Percentiles rank a stretch among this genome's conserved stretches.
phyloP scores from a whole-genome alignment of 2,113 vertebrate species.

The Thalassarche chlororhynchos region DNA sequence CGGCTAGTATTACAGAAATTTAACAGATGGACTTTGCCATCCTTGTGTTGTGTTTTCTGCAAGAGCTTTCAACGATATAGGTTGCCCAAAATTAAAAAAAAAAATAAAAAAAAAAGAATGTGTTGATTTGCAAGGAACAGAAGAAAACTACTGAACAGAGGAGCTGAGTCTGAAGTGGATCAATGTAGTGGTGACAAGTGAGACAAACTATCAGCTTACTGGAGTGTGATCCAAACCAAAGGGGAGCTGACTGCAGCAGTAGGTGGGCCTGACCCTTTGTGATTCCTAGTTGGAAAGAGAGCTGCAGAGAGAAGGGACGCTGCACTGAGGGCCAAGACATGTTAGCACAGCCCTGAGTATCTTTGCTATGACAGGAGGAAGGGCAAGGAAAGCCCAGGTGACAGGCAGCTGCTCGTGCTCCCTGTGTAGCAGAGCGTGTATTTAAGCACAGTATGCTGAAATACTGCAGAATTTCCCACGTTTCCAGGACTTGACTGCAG shows the following conservation, averaged over 20 bases:
- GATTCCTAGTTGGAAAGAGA: not conserved
- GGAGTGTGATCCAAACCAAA: not conserved
- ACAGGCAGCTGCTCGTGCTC: not conserved
- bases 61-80: not conserved
- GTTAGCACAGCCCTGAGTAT: not conserved
- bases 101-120: not conserved
- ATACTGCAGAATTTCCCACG: not conserved
- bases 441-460: not conserved
- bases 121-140: not conserved
- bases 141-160: not conserved
- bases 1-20: not conserved
- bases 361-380: not conserved
- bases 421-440: rapidly evolving
- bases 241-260: not conserved
- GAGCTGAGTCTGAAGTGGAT: not conserved
- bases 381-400: not conserved
- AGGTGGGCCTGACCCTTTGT: not conserved
- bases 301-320: not conserved
- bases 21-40: not conserved
- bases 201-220: not conserved
- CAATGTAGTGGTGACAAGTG: not conserved
- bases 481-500: not conserved
- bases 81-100: not conserved
- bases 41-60: not conserved
- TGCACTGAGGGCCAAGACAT: not conserved